Conservation (phyloP, 2,113 vertebrate species). For the Lepus timidus region DNA sequence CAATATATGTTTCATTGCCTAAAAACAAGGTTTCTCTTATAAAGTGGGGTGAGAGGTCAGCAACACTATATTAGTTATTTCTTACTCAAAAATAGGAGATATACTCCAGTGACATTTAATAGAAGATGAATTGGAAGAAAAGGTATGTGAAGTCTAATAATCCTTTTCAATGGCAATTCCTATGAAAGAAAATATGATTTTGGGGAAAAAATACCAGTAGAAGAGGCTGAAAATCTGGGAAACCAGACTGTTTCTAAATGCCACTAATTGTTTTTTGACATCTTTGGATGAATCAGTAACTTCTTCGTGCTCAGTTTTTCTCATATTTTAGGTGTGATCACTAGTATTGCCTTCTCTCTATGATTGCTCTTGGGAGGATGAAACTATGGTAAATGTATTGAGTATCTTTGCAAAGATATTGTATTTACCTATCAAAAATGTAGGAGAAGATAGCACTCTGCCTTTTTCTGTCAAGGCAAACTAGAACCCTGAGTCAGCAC, state of each 20-base stretch:
- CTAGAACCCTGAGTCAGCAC: not conserved
- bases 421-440: not conserved
- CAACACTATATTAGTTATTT: not conserved
- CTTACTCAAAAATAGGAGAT: constrained; percentile 10
- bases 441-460: not conserved
- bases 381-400: not conserved
- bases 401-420: constrained; percentile 2
- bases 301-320: not conserved
- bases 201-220: not conserved
- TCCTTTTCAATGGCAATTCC: not conserved
- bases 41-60: not conserved
- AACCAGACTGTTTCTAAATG: not conserved
- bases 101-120: not conserved
- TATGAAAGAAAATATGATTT: not conserved
- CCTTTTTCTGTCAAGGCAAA: constrained; percentile 14
- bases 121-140: not conserved
- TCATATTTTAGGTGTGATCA: not conserved
- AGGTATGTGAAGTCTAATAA: not conserved
- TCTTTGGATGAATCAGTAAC: not conserved
- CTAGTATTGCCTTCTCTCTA: not conserved
- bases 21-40: not conserved
- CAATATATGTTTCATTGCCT: not conserved
- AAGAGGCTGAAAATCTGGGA: not conserved
- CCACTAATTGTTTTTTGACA: not conserved
- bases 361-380: not conserved